phyloP scores from a whole-genome alignment of 2,797 vertebrate species.

The Lepus oiostolus region DNA sequence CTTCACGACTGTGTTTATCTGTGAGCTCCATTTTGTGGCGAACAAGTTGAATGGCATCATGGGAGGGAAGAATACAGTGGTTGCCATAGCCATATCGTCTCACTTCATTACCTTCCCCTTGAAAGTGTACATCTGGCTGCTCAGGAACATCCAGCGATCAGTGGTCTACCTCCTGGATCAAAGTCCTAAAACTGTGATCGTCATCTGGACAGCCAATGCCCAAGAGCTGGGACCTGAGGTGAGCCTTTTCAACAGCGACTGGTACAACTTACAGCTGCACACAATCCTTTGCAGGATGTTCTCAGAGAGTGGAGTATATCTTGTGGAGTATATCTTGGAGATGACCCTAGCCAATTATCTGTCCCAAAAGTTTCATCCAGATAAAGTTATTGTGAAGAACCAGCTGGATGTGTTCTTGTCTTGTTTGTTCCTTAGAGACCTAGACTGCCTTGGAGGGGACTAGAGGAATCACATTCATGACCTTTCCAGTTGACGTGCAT shows the following conservation, averaged over 20 bases:
- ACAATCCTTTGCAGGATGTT: conserved; percentile 96
- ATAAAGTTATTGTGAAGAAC: conserved; percentile 95
- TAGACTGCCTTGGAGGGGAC: conserved; percentile 71
- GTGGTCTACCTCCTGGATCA: conserved; percentile 94
- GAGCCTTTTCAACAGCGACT: conserved; percentile 98
- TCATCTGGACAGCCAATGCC: conserved; percentile 95
- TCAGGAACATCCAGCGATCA: conserved; percentile 94
- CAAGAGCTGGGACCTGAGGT: conserved; percentile 95
- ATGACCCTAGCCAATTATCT: conserved; percentile 96
- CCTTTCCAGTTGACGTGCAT: not conserved
- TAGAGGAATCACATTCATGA: conserved; percentile 17
- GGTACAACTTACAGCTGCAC: conserved; percentile 96
- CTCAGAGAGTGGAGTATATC: conserved; percentile 92
- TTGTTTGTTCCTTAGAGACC: conserved; percentile 91
- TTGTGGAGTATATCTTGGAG: conserved; percentile 97
- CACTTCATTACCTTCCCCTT: conserved; percentile 99
- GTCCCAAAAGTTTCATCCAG: conserved; percentile 95
- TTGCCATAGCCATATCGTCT: conserved; percentile 97
- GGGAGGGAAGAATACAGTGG: conserved; percentile 94
- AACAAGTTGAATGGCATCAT: conserved; percentile 95
- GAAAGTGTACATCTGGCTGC: conserved; percentile 95
- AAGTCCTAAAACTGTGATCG: conserved; percentile 93
- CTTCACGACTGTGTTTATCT: conserved; percentile 94
- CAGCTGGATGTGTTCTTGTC: conserved; percentile 95
- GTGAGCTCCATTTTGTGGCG: conserved; percentile 94